These are phyloP conservation scores for Allophyes oxyacanthae DNA, from an alignment of 2,888 invertebrate genomes.

Conservation along the genomic window DNA sequence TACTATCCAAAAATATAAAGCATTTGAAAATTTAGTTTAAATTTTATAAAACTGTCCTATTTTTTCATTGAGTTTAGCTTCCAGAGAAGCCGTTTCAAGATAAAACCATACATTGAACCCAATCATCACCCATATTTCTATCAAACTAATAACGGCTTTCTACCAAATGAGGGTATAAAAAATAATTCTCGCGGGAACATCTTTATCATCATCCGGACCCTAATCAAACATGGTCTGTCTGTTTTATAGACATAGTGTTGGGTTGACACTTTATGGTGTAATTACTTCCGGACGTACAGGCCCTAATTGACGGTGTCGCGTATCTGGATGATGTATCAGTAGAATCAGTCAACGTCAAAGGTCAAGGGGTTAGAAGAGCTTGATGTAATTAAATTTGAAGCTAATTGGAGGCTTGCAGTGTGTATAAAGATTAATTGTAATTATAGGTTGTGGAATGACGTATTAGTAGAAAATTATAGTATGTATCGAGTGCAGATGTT, in stretches of 20 bases:
- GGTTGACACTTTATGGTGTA: slow-evolving; percentile 70
- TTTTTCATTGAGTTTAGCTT: too few relatives aligned
- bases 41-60: too few relatives aligned
- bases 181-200: slow-evolving; percentile 60
- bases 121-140: slow-evolving; percentile 32
- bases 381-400: slow-evolving; percentile 57
- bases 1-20: too few relatives aligned
- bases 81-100: slow-evolving; percentile 14
- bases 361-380: slow-evolving; percentile 58
- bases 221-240: slow-evolving; percentile 76
- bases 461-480: slow-evolving; percentile 11
- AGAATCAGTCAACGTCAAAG: slow-evolving; percentile 71
- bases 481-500: slow-evolving; percentile 5
- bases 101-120: slow-evolving; percentile 27
- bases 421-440: slow-evolving; percentile 50
- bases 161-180: slow-evolving; percentile 30
- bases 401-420: slow-evolving; percentile 47
- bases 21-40: too few relatives aligned
- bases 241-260: slow-evolving; percentile 63
- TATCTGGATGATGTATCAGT: slow-evolving; percentile 74
- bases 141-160: slow-evolving; percentile 35
- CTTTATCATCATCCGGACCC: slow-evolving; percentile 65
- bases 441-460: slow-evolving; percentile 27
- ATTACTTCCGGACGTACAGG: slow-evolving; percentile 70
- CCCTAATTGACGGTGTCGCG: slow-evolving; percentile 71